Evolutionary conservation across 1,140 invertebrate species (phyloP).

Genomic region (Bombus affinis): DNA sequence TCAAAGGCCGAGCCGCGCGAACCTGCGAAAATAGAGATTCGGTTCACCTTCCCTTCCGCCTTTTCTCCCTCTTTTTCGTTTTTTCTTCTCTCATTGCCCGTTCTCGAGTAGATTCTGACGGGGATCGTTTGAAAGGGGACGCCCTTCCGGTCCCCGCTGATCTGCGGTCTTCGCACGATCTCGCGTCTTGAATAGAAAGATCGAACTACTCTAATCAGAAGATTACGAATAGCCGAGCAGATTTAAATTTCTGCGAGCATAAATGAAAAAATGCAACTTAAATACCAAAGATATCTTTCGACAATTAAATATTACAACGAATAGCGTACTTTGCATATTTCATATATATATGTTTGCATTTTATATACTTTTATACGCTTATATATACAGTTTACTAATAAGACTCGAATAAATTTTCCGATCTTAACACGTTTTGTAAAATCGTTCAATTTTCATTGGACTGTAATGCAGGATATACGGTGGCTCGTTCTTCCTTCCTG

Average conservation of each 20-base stretch:
- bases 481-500: neutral
- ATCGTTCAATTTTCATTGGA: too few species aligned
- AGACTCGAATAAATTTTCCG: neutral
- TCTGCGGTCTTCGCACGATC: conserved; percentile 14
- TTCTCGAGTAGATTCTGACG: conserved; percentile 27
- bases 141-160: conserved; percentile 14
- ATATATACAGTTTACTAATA: too few species aligned
- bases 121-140: conserved; percentile 13
- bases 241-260: neutral
- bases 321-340: neutral
- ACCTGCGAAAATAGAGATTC: conserved; percentile 71
- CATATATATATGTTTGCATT: too few species aligned
- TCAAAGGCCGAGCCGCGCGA: conserved; percentile 53
- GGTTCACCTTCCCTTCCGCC: conserved; percentile 26
- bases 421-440: too few species aligned
- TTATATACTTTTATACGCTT: too few species aligned
- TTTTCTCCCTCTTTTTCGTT: conserved; percentile 21
- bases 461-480: too few species aligned
- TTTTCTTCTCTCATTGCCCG: conserved; percentile 30
- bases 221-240: neutral
- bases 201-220: neutral
- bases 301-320: neutral
- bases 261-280: neutral
- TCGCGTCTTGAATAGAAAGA: conserved; percentile 21
- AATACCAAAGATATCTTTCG: neutral